phyloP scores from a whole-genome alignment of 2,797 vertebrate genomes.

The Hypotaenidia philippensis region DNA sequence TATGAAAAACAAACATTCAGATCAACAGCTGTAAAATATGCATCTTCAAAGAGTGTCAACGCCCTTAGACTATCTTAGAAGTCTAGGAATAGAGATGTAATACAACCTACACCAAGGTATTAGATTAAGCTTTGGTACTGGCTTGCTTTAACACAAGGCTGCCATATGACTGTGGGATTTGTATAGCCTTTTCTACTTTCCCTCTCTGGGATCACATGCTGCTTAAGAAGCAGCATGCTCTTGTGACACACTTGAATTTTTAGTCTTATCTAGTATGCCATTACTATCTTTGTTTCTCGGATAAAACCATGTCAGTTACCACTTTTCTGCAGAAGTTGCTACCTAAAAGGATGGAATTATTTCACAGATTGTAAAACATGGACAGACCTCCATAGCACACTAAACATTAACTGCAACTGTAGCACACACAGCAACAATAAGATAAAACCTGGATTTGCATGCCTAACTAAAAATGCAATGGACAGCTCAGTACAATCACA shows the following conservation, averaged over 20 bases:
- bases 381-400: neutral
- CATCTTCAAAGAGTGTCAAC: neutral
- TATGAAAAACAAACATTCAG: conserved; percentile 11
- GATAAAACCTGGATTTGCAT: neutral
- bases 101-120: neutral
- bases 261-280: neutral
- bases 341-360: neutral
- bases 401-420: neutral
- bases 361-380: neutral
- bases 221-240: neutral
- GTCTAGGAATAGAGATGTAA: neutral
- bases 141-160: neutral
- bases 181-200: neutral
- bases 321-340: neutral
- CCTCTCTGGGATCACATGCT: neutral
- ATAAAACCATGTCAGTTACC: neutral
- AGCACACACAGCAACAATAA: neutral
- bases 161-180: neutral
- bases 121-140: neutral
- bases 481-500: neutral
- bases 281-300: no score
- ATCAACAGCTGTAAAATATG: neutral
- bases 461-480: neutral
- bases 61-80: neutral
- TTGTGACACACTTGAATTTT: neutral